Conservation (phyloP, 1,140 invertebrate genomes). For the Lepidurus apus region DNA sequence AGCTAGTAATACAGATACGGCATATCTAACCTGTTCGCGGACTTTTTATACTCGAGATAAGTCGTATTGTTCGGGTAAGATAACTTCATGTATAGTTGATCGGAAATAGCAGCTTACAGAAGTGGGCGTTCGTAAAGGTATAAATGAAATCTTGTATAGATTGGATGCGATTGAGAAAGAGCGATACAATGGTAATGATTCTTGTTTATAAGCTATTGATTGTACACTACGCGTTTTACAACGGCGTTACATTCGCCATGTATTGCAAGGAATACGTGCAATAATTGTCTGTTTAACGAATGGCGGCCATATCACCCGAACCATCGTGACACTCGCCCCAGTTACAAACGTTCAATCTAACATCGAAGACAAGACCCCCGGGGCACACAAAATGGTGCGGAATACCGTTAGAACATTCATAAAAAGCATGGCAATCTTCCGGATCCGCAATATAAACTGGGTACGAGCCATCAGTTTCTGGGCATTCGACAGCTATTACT, state of each 20-base stretch:
- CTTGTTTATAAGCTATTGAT: neutral
- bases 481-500: neutral
- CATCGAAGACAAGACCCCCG: constrained; percentile 1
- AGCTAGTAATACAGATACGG: no score
- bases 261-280: neutral
- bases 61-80: no score
- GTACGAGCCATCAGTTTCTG: neutral
- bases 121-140: no score
- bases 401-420: constrained; percentile 20
- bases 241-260: neutral
- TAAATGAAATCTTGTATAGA: no score
- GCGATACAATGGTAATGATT: no score
- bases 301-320: neutral
- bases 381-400: constrained; percentile 26
- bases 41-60: no score
- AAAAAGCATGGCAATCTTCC: constrained; percentile 20
- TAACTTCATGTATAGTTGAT: no score
- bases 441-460: constrained; percentile 29
- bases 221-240: neutral
- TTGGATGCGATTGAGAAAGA: no score
- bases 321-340: neutral
- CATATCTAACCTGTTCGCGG: no score
- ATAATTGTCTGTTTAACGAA: neutral
- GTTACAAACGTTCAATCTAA: constrained; percentile 13
- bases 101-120: no score